These are phyloP conservation scores for Hydrochoerus hydrochaeris DNA, from an alignment of 2,113 vertebrate species.

Conservation along the genomic window DNA sequence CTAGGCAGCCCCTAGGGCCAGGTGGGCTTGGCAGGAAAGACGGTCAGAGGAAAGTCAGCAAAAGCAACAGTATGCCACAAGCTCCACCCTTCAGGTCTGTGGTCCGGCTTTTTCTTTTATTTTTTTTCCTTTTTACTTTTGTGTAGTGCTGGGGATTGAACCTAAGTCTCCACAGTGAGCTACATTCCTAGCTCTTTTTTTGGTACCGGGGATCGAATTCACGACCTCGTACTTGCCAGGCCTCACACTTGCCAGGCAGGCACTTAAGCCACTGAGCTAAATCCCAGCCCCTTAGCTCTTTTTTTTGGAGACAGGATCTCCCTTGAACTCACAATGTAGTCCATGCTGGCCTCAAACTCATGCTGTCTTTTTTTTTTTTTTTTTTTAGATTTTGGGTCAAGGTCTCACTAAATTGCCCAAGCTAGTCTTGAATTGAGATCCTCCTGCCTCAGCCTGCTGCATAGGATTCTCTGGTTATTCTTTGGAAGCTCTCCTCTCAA, in stretches of 20 bases:
- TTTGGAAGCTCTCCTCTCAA: neutral
- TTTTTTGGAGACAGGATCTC: neutral
- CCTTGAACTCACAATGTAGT: neutral
- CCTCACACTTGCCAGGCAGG: too few relatives aligned
- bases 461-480: neutral
- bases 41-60: neutral
- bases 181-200: neutral
- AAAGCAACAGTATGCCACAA: too few relatives aligned
- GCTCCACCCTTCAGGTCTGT: rapidly evolving
- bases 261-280: too few relatives aligned
- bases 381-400: neutral
- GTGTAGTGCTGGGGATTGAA: neutral
- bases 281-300: too few relatives aligned
- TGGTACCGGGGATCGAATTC: too few relatives aligned
- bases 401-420: neutral
- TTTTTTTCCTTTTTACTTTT: neutral
- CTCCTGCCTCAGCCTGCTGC: neutral
- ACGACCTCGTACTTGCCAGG: too few relatives aligned
- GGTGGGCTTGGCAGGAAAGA: neutral
- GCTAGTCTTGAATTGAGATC: neutral
- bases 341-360: neutral
- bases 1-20: neutral
- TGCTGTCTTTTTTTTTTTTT: neutral
- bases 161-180: neutral
- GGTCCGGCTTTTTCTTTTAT: neutral